Conservation (phyloP, 37 sponge, comb jelly and placozoan species). For the Crambe crambe region DNA sequence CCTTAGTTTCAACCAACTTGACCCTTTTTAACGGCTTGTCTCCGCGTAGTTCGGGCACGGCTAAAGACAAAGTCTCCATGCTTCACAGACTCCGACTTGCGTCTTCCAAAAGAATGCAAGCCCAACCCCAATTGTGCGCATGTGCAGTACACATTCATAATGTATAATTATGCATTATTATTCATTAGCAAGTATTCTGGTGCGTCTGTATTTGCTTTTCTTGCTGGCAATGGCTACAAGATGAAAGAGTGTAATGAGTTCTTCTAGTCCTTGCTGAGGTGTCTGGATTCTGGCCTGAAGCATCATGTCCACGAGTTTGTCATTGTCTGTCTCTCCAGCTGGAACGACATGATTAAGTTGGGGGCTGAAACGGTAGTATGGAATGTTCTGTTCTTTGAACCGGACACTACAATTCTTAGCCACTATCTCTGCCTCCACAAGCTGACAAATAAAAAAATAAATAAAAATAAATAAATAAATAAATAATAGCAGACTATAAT, state of each 20-base stretch:
- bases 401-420: constrained; percentile 30
- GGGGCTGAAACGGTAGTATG: constrained; percentile 61
- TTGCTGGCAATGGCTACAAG: constrained; percentile 15
- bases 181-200: background rate
- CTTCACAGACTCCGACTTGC: too few species aligned
- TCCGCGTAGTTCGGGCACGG: too few species aligned
- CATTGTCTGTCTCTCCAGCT: constrained; percentile 35
- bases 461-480: too few species aligned
- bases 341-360: constrained; percentile 17
- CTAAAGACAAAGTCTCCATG: too few species aligned
- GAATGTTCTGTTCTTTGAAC: constrained; percentile 44
- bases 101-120: too few species aligned
- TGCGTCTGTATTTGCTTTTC: background rate
- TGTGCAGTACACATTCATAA: too few species aligned
- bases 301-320: constrained; percentile 44
- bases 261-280: constrained; percentile 7
- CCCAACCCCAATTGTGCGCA: too few species aligned
- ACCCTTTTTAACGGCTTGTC: too few species aligned
- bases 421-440: constrained; percentile 43
- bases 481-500: too few species aligned
- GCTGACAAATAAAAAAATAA: constrained; percentile 5
- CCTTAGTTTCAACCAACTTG: too few species aligned
- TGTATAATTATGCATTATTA: too few species aligned
- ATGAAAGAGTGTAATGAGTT: constrained; percentile 18
- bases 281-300: constrained; percentile 33